Base-by-base conservation (phyloP, 2,888 invertebrate species). In the Diaprepes abbreviatus region DNA sequence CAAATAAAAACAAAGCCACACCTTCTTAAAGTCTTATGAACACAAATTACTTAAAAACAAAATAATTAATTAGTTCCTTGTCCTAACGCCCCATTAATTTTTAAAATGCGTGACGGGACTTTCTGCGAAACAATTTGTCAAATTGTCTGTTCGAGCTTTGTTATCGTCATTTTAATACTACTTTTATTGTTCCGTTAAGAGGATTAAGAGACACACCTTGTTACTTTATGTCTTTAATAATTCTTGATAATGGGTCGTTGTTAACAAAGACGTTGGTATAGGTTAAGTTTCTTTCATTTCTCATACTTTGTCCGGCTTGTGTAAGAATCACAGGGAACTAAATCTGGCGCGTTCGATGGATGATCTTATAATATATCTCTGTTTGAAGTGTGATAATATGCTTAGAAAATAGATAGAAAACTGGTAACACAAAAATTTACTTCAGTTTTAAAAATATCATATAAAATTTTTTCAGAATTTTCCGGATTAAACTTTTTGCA, bases 111-210 rank as follows among this genome's bases (percentile, higher is more conserved):
- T 24, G 40, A 40, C 21, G 50, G 3, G 19, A 62, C 12, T 21
- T 62, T 50, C 62, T 21, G 36, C 62, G 62, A 62, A 62, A 50
- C 50, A 24, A 62, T 62, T 62, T 50, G 36, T 59, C 45, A 59
- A 59, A 59, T 48, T 35, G 40, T 16, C 40, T 10, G 45, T 45
- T 45, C 45, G 45, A 45, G 24, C 24, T 45, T 45, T 24, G 45
- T 45, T 36, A 40, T 21, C 10, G 52, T 21, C 45, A 7, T 59
- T 59, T 59, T 59, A 59, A 59, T 59, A 12, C 33, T 17, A 28
- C 14, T 60, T 50, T 60, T 60, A 60, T 60, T 48, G 60, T 48
- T 33, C 45, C 12, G 60, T 60, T 60, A 36, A 36, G 35, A 60
- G 40, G 33, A 16, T 35, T 58, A 31, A 43, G 12, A 60, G 45